Conservation (phyloP, 2,888 invertebrate genomes). For the Drosophila demipolita region DNA sequence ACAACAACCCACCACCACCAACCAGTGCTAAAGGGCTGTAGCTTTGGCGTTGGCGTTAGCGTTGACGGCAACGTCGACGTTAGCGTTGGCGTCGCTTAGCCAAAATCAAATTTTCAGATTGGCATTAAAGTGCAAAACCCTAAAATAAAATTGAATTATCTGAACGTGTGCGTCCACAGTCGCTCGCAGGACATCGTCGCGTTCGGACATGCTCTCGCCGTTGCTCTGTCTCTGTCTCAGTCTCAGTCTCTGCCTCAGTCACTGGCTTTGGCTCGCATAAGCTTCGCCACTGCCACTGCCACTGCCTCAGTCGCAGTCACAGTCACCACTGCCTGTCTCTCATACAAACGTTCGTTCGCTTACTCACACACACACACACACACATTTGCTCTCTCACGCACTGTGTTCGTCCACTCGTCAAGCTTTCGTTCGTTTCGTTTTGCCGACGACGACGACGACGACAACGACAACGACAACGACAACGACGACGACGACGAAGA, state of each 20-base stretch:
- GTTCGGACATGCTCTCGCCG: conserved; percentile 69
- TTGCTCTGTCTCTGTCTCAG: conserved; percentile 43
- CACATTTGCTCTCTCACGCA: conserved; percentile 46
- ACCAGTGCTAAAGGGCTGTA: conserved; percentile 47
- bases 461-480: conserved; percentile 25
- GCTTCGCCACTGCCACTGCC: conserved; percentile 47
- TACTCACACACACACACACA: conserved; percentile 22
- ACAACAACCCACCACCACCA: conserved; percentile 59
- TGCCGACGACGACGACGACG: conserved; percentile 38
- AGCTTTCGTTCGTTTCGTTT: conserved; percentile 65
- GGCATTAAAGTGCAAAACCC: conserved; percentile 84
- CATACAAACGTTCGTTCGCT: conserved; percentile 31
- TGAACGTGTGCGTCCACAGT: conserved; percentile 77
- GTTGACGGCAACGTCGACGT: conserved; percentile 32
- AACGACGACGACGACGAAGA: conserved; percentile 37
- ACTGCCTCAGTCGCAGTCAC: conserved; percentile 31
- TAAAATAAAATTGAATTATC: conserved; percentile 84
- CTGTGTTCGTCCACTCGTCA: conserved; percentile 62
- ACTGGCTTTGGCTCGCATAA: conserved; percentile 48
- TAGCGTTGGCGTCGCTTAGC: conserved; percentile 68
- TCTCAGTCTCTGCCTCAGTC: conserved; percentile 34
- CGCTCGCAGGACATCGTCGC: conserved; percentile 77
- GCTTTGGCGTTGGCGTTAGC: conserved; percentile 42
- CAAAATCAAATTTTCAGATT: conserved; percentile 83
- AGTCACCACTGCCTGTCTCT: conserved; percentile 29